These are phyloP conservation scores for Lepisosteus oculatus DNA, from an alignment of 2,113 vertebrate genomes.

Conservation along the genomic window DNA sequence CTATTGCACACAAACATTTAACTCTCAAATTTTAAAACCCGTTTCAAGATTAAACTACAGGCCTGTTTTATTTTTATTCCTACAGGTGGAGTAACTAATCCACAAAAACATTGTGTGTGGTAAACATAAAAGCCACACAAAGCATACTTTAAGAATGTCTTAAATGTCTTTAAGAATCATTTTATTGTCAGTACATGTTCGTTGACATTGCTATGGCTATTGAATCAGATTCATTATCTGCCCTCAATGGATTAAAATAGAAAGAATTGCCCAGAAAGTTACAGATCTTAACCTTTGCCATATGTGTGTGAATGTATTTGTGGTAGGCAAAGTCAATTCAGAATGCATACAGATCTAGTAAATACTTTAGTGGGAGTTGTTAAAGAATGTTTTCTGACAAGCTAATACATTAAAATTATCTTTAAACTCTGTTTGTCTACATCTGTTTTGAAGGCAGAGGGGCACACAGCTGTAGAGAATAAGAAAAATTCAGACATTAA, in stretches of 20 bases:
- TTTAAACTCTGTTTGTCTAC: no score
- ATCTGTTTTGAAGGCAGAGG: no score
- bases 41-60: no score
- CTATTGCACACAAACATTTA: no score
- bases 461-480: no score
- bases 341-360: background rate
- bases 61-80: no score
- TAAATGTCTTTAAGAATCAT: background rate
- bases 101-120: background rate
- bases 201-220: background rate
- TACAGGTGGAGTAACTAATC: background rate
- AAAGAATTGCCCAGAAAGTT: background rate
- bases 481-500: no score
- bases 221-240: background rate
- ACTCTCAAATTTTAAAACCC: no score
- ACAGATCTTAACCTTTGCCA: conserved; percentile 1
- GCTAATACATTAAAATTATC: background rate
- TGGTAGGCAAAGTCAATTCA: no score
- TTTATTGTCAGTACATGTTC: background rate
- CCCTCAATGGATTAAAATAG: background rate
- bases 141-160: background rate
- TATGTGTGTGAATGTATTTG: background rate
- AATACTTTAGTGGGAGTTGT: background rate
- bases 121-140: background rate
- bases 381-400: background rate